Evolutionary conservation across 2,888 invertebrate genomes (phyloP).

Genomic region (Drosophila macrospina): DNA sequence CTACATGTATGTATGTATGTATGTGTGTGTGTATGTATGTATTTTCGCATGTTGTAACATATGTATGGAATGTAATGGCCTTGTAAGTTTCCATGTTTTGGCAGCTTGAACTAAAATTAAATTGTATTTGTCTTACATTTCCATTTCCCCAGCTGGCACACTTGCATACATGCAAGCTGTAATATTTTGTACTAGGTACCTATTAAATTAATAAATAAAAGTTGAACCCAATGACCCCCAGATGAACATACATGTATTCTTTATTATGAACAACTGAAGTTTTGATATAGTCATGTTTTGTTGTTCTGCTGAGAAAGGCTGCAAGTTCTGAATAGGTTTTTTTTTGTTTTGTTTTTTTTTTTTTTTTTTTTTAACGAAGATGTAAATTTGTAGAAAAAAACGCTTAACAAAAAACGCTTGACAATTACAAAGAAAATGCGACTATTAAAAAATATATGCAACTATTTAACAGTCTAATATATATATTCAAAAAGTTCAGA

Average conservation of each 20-base stretch:
- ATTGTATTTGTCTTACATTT: slow-evolving; percentile 46
- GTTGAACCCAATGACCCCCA: not conserved
- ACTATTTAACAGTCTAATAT: slow-evolving; percentile 1
- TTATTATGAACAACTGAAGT: slow-evolving; percentile 2
- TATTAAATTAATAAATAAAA: slow-evolving; percentile 24
- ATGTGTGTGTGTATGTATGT: no score
- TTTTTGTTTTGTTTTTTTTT: no score
- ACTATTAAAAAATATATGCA: not conserved
- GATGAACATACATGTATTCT: not conserved
- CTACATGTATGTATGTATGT: no score
- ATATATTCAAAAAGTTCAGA: not conserved
- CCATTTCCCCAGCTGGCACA: slow-evolving; percentile 34
- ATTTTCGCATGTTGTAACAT: slow-evolving; percentile 17
- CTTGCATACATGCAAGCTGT: not conserved
- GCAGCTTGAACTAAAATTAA: slow-evolving; percentile 32
- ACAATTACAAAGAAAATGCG: not conserved
- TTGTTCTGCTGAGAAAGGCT: not conserved
- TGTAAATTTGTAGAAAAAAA: slow-evolving; percentile 1
- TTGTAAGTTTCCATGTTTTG: slow-evolving; percentile 51
- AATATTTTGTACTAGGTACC: slow-evolving; percentile 29
- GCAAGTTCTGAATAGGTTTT: not conserved
- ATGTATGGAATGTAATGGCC: slow-evolving; percentile 41
- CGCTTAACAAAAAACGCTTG: no score
- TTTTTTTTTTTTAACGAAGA: slow-evolving; percentile 1
- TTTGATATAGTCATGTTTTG: slow-evolving; percentile 3